These are phyloP conservation scores for Drosophila tani DNA, from an alignment of 1,140 invertebrate genomes.

Conservation along the genomic window DNA sequence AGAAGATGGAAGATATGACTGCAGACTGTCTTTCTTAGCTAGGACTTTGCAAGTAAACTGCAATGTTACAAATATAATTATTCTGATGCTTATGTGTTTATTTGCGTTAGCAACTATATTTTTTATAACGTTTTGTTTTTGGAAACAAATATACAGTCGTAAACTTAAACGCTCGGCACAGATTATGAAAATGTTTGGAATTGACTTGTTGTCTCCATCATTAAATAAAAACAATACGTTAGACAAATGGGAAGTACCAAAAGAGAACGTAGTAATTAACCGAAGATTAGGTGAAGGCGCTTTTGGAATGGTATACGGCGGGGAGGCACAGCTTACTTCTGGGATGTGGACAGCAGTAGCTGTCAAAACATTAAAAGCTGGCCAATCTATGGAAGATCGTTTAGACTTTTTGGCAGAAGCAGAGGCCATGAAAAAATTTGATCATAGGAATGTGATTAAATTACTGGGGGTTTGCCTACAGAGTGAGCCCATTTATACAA, in stretches of 20 bases:
- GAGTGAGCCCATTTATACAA: conserved; percentile 93
- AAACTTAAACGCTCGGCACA: conserved; percentile 90
- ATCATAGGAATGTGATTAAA: conserved; percentile 95
- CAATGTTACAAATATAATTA: conserved; percentile 86
- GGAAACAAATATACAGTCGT: conserved; percentile 91
- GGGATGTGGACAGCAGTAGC: conserved; percentile 94
- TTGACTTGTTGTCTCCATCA: conserved; percentile 87
- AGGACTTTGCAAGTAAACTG: conserved; percentile 89
- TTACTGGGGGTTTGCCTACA: conserved; percentile 94
- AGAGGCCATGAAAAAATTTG: conserved; percentile 96
- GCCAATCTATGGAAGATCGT: conserved; percentile 93
- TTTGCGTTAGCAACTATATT: conserved; percentile 88
- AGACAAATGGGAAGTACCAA: conserved; percentile 94
- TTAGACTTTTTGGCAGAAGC: conserved; percentile 97
- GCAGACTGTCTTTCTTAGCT: conserved; percentile 89
- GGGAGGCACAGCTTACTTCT: conserved; percentile 90
- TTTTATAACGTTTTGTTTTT: conserved; percentile 89
- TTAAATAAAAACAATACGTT: conserved; percentile 86
- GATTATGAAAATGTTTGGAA: conserved; percentile 90
- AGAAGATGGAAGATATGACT: conserved; percentile 89
- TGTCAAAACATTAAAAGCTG: conserved; percentile 95
- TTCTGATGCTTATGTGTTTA: conserved; percentile 50
- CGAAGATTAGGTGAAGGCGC: conserved; percentile 95
- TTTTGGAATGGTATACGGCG: conserved; percentile 95
- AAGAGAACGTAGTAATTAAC: conserved; percentile 95